Percentiles rank a stretch among this genome's conserved stretches.
Conservation (phyloP, 2,888 invertebrate species). For the Chymomyza amoena region DNA sequence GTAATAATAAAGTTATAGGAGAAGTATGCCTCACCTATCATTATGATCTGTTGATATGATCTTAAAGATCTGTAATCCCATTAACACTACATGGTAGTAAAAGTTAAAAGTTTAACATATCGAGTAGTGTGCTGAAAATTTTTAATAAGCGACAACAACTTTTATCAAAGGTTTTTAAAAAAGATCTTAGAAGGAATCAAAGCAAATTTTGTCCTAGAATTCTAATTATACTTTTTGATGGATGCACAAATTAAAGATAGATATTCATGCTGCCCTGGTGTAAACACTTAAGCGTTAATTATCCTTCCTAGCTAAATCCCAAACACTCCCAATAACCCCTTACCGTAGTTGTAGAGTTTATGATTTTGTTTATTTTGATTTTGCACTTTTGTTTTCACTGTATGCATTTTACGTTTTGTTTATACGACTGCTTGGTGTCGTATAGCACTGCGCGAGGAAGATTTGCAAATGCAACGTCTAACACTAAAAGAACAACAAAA, state of each 20-base stretch:
- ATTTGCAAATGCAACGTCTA: conserved; percentile 73
- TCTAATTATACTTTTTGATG: not conserved
- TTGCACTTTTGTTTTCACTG: conserved; percentile 54
- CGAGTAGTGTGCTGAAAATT: too few relatives aligned
- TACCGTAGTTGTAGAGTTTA: not conserved
- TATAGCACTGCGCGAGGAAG: conserved; percentile 75
- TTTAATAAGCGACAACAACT: too few relatives aligned
- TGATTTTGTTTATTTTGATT: conserved; percentile 33
- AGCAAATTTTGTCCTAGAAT: too few relatives aligned
- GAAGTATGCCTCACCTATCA: too few relatives aligned
- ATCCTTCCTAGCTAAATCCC: not conserved
- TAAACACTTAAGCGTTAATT: not conserved
- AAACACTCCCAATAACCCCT: not conserved
- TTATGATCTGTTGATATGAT: too few relatives aligned
- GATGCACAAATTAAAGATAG: not conserved
- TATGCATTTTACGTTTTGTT: conserved; percentile 56
- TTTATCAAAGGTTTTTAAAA: too few relatives aligned
- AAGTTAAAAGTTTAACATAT: too few relatives aligned
- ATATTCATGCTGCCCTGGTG: not conserved
- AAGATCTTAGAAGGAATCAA: too few relatives aligned
- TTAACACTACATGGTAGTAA: too few relatives aligned
- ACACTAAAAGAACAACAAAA: conserved; percentile 55
- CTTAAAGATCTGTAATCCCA: too few relatives aligned
- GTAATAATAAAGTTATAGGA: too few relatives aligned
- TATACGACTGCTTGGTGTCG: conserved; percentile 34